phyloP scores from a whole-genome alignment of 1,140 invertebrate genomes.

The Eufriesea mexicana region DNA sequence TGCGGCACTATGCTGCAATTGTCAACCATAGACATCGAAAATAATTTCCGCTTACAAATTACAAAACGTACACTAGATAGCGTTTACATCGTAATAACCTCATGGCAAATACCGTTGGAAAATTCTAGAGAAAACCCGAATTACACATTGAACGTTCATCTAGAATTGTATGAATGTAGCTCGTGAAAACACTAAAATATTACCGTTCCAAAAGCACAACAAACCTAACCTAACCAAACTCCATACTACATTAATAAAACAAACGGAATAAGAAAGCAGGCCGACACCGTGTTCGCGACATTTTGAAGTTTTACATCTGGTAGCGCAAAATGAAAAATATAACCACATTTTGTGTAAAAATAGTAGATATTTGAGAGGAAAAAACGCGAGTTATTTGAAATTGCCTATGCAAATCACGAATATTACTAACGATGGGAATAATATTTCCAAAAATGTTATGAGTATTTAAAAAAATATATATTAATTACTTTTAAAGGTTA shows the following conservation, averaged over 20 bases:
- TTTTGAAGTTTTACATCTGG: conserved; percentile 14
- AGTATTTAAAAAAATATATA: not conserved
- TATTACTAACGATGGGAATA: not conserved
- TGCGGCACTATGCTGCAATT: not conserved
- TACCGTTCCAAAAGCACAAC: not conserved
- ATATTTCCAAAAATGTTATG: not conserved
- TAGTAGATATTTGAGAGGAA: not conserved
- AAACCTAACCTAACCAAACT: conserved; percentile 25
- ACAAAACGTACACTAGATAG: not conserved
- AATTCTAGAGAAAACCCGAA: not conserved
- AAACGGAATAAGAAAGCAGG: not conserved
- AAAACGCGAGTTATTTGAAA: not conserved
- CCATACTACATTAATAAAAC: not conserved
- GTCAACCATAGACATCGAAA: not conserved
- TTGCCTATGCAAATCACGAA: not conserved
- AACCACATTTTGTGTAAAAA: not conserved
- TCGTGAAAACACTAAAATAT: not conserved
- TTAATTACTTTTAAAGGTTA: not conserved
- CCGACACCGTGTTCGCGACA: not conserved
- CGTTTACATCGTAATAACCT: conserved; percentile 22
- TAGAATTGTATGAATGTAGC: not conserved
- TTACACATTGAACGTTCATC: not conserved
- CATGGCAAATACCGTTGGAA: not conserved
- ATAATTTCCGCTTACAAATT: not conserved
- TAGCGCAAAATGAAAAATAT: not conserved